Conservation (phyloP, 2,113 vertebrate species). For the Panthera leo region DNA sequence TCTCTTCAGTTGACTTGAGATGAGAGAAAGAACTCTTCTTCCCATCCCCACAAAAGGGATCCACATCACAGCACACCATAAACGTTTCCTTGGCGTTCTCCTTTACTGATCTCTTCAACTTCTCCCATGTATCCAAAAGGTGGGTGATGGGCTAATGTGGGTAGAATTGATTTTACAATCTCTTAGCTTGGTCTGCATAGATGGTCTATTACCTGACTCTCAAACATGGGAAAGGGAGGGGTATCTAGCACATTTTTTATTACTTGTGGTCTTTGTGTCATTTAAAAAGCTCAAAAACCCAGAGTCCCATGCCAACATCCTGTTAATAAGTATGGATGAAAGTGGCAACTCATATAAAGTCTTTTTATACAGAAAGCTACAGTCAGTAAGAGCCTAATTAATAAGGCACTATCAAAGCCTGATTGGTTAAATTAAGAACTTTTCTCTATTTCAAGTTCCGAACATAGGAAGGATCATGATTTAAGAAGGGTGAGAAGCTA, state of each 20-base stretch:
- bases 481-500: not conserved
- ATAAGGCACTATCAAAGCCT: not conserved
- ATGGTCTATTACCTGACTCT: not conserved
- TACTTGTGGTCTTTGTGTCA: not conserved
- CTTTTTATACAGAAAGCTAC: not conserved
- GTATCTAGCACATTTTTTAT: not conserved
- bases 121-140: not conserved
- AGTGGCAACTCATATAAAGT: not conserved
- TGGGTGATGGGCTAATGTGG: not conserved
- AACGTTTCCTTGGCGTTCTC: not conserved
- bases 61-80: not conserved
- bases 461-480: not conserved
- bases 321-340: not conserved
- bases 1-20: not conserved
- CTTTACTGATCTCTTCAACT: not conserved
- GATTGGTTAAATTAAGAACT: slow-evolving; percentile 6
- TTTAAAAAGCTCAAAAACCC: not conserved
- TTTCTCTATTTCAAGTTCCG: not conserved
- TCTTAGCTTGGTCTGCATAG: not conserved
- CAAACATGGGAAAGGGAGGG: not conserved
- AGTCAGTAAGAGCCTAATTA: not conserved
- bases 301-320: not conserved
- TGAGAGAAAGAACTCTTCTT: not conserved
- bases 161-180: not conserved
- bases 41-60: not conserved